These are phyloP conservation scores for Stigmatopora argus DNA, from an alignment of 2,113 vertebrate genomes.

Conservation along the genomic window DNA sequence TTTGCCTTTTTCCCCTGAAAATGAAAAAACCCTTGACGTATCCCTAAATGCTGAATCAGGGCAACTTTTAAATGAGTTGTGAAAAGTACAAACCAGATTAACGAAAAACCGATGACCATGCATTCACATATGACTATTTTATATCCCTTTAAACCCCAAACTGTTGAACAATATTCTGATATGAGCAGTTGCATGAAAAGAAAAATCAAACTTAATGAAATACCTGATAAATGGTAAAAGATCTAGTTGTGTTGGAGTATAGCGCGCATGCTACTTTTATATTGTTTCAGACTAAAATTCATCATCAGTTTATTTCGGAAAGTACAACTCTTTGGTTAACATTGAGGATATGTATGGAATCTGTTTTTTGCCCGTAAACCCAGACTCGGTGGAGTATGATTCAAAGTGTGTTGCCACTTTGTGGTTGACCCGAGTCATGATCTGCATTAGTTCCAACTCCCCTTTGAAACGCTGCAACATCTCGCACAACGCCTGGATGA, in stretches of 20 bases:
- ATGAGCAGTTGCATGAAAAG: background rate
- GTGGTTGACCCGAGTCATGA: slow-evolving; percentile 85
- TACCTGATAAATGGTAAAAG: background rate
- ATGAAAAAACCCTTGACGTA: no score
- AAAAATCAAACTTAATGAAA: background rate
- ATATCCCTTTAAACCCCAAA: background rate
- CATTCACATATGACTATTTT: no score
- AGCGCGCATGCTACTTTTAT: background rate
- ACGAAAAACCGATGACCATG: no score
- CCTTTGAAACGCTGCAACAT: slow-evolving; percentile 60
- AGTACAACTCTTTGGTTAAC: slow-evolving; percentile 92
- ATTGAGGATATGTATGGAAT: slow-evolving; percentile 87
- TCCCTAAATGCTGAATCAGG: no score
- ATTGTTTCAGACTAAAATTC: background rate
- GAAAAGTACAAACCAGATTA: no score
- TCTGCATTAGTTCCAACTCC: slow-evolving; percentile 83
- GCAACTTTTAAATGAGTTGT: no score
- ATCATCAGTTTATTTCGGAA: slow-evolving; percentile 36
- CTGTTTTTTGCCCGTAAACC: slow-evolving; percentile 81
- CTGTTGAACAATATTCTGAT: background rate
- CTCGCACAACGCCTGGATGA: slow-evolving; percentile 80
- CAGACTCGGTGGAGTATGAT: slow-evolving; percentile 61
- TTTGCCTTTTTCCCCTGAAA: no score
- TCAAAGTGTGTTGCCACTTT: slow-evolving; percentile 80
- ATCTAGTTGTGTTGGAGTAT: background rate